Percentiles rank a stretch among this genome's conserved stretches.
phyloP scores from a whole-genome alignment of 2,797 vertebrate species.

The Gambelia wislizenii region DNA sequence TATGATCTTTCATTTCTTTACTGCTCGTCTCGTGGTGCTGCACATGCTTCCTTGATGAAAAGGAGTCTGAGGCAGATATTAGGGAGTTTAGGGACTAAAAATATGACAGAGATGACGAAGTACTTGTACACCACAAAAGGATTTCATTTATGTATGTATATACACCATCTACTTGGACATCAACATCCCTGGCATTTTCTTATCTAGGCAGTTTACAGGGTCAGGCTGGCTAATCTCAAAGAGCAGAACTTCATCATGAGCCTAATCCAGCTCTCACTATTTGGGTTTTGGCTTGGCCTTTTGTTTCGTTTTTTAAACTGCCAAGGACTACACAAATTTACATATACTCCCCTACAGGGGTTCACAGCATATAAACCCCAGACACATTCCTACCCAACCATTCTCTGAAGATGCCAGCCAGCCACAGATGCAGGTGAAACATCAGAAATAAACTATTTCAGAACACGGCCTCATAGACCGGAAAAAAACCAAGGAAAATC shows the following conservation, averaged over 20 bases:
- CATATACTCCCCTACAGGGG: too few relatives aligned
- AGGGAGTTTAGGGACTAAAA: neutral
- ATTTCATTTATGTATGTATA: neutral
- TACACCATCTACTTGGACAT: neutral
- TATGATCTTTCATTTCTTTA: constrained; percentile 7
- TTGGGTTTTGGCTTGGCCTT: neutral
- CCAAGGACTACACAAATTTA: too few relatives aligned
- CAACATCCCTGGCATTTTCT: neutral
- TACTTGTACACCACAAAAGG: neutral
- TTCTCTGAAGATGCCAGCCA: too few relatives aligned
- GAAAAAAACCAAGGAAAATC: too few relatives aligned
- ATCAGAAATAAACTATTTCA: too few relatives aligned
- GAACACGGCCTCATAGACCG: too few relatives aligned
- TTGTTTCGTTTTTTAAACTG: neutral
- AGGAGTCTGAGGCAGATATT: rapidly evolving
- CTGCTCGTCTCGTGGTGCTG: rapidly evolving
- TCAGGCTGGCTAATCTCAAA: neutral
- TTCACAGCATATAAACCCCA: too few relatives aligned
- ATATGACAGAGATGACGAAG: neutral
- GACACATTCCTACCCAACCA: too few relatives aligned
- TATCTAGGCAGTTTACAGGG: neutral
- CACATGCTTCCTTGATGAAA: neutral
- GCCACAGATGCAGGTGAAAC: too few relatives aligned
- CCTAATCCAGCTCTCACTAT: neutral
- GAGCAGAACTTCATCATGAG: neutral